Evolutionary conservation across 1,140 invertebrate species (phyloP), one percentile per base, ranked within the genome.

Genomic region (Nomia melanderi): DNA sequence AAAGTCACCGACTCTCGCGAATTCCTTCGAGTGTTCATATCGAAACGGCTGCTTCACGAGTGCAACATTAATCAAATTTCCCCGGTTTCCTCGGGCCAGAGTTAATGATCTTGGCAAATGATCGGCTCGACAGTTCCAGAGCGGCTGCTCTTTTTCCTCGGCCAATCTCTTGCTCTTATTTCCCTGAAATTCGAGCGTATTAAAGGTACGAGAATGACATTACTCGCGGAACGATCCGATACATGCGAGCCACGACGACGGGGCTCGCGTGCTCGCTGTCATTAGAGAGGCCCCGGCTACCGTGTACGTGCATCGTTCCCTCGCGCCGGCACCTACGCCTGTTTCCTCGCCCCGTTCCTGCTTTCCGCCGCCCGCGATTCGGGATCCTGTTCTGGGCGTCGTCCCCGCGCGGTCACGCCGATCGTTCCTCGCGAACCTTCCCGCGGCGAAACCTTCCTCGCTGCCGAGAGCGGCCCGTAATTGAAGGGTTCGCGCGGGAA

Each of bases 241-340:
- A 81, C 85, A 83, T 86, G 83, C 79, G 76, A 87, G 64, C 74
- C 69, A 62, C 56, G 59, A 74, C 77, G 60, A n/a, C n/a, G n/a
- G n/a, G n/a, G 69, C 72, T 83, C 85, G 83, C 85, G 86, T 85
- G 86, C 78, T 66, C 33, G 70, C 54, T 78, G 73, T 84, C 83
- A 81, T 85, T 85, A 85, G 41, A 72, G 62, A 50, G 44, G 64
- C 54, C 47, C 57, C 50, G 66, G 33, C 63, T 53, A 54, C 60
- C 73, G 59, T 70, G 47, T 69, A 47, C 57, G 25, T 72, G 44
- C 54, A 72, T 54, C 63, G 56, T 56, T 77, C 57, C 57, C 60
- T 74, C 47, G 50, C 33, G 11, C 44, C 65, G 66, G 36, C 66
- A 57, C 53, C 56, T 70, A 81, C 76, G 53, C 59, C 14, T 72